phyloP scores from a whole-genome alignment of 1,140 invertebrate genomes.

The Nymphalis io region DNA sequence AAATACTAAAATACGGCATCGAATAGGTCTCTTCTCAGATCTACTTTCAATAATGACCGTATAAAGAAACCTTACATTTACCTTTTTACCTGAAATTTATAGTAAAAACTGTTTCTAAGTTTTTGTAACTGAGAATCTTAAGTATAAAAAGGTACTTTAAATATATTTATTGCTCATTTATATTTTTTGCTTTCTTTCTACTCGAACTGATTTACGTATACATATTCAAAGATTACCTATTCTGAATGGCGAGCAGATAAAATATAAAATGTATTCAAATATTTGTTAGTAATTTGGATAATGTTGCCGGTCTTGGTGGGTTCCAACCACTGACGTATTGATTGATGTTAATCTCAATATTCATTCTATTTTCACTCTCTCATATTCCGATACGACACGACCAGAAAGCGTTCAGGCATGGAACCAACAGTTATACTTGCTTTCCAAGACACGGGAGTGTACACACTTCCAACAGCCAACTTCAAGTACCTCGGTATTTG shows the following conservation, averaged over 20 bases:
- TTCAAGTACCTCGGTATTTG: no score
- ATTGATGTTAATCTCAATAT: no score
- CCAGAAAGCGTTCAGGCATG: no score
- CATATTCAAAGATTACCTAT: not conserved
- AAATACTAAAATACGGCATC: not conserved
- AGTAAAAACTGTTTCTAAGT: not conserved
- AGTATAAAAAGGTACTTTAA: not conserved
- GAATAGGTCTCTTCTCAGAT: not conserved
- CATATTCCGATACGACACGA: no score
- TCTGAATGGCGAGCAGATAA: not conserved
- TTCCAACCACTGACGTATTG: no score
- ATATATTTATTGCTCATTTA: not conserved
- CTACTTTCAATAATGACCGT: not conserved
- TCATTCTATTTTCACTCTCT: no score
- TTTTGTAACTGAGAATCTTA: not conserved
- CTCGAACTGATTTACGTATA: not conserved
- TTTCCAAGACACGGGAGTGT: no score
- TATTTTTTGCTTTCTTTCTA: not conserved
- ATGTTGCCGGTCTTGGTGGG: no score
- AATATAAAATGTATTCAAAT: not conserved
- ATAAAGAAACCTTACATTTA: not conserved
- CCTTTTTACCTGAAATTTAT: constrained; percentile 2
- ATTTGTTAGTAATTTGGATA: no score
- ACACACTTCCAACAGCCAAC: no score
- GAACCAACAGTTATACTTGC: no score